Percentiles rank a stretch among this genome's conserved stretches.
These are phyloP conservation scores for Ia io DNA, from an alignment of 2,113 vertebrate genomes.

Conservation along the genomic window DNA sequence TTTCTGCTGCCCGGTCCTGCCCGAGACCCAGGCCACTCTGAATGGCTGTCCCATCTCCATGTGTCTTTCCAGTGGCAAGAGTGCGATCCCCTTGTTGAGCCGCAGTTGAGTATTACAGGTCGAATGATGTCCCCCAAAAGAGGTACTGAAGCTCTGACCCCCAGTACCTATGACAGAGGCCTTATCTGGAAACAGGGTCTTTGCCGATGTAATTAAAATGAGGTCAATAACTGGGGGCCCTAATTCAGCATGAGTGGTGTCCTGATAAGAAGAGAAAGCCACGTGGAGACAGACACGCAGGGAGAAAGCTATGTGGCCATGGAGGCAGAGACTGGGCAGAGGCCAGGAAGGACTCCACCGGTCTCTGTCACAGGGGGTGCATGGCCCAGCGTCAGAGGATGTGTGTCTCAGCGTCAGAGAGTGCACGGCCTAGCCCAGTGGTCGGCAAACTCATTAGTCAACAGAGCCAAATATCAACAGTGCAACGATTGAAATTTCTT, in stretches of 20 bases:
- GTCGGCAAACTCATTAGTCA: no score
- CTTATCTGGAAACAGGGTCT: background rate
- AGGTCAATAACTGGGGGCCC: background rate
- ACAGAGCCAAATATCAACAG: no score
- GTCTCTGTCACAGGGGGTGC: no score
- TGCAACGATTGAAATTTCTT: no score
- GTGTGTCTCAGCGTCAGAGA: no score
- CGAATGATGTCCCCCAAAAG: background rate
- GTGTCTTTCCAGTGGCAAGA: background rate
- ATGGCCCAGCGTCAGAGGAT: no score
- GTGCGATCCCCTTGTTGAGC: accelerated
- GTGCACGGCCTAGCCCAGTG: no score
- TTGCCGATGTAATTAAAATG: background rate
- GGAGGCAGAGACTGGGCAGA: background rate
- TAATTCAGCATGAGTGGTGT: background rate
- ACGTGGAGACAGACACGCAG: background rate
- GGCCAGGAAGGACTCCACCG: no score
- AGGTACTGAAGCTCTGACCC: background rate
- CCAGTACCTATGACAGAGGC: background rate
- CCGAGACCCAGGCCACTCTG: background rate
- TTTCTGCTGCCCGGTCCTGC: background rate
- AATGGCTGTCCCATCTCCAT: background rate
- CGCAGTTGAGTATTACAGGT: accelerated
- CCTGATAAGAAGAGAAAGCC: background rate
- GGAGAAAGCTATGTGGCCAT: accelerated